These are phyloP conservation scores for Drosophila sproati DNA, from an alignment of 1,140 invertebrate species.

Conservation along the genomic window DNA sequence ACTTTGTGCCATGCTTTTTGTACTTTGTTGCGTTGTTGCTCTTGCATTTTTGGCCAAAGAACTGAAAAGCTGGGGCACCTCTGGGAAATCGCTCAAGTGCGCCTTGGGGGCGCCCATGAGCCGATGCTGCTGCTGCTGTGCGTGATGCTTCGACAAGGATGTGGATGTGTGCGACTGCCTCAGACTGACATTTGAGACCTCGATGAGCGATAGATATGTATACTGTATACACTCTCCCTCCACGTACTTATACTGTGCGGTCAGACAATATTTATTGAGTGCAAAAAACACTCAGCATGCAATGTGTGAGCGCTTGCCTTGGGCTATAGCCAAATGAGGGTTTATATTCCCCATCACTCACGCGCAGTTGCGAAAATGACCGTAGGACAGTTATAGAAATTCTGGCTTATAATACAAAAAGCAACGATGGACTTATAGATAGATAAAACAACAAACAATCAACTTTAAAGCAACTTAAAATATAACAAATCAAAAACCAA, in stretches of 20 bases:
- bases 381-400: no score
- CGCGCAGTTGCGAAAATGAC: not conserved
- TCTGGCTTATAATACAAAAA: no score
- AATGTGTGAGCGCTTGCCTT: slow-evolving; percentile 25
- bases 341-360: not conserved
- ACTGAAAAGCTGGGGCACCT: slow-evolving; percentile 39
- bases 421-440: no score
- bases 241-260: slow-evolving; percentile 31
- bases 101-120: slow-evolving; percentile 17
- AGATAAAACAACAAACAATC: no score
- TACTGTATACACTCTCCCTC: not conserved
- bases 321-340: slow-evolving; percentile 40
- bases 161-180: slow-evolving; percentile 4
- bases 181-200: slow-evolving; percentile 67
- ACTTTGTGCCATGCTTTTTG: slow-evolving; percentile 74
- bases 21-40: slow-evolving; percentile 48
- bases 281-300: slow-evolving; percentile 45
- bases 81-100: slow-evolving; percentile 63
- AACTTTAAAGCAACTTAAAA: no score
- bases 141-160: slow-evolving; percentile 30
- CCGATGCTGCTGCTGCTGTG: slow-evolving; percentile 11
- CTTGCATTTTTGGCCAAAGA: slow-evolving; percentile 12
- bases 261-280: slow-evolving; percentile 74
- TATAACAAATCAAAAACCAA: no score
- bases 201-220: slow-evolving; percentile 46